phyloP scores from a whole-genome alignment of 2,888 invertebrate genomes.

The Glaucopsyche alexis region DNA sequence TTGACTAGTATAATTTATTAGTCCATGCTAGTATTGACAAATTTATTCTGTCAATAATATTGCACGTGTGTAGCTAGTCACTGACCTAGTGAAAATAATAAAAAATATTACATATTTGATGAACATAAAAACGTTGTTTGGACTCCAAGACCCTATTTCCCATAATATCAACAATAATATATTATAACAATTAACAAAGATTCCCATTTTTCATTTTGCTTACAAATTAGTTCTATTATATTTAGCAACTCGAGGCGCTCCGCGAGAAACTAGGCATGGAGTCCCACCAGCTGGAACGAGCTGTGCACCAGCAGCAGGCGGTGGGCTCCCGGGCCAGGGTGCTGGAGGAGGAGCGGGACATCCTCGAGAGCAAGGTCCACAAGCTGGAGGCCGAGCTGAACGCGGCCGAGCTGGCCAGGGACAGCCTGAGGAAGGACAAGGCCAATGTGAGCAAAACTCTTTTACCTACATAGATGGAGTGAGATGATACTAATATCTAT shows the following conservation, averaged over 20 bases:
- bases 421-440: constrained; percentile 87
- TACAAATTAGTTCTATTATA: background rate
- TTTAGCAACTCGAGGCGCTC: constrained; percentile 85
- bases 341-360: constrained; percentile 87
- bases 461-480: too few species aligned
- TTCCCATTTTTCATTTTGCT: background rate
- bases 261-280: constrained; percentile 87
- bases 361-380: constrained; percentile 86
- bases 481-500: too few species aligned
- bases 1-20: too few species aligned
- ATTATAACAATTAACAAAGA: too few species aligned
- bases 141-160: too few species aligned
- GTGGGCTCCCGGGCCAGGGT: constrained; percentile 82
- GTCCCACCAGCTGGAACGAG: constrained; percentile 85
- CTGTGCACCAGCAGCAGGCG: constrained; percentile 83
- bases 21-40: too few species aligned
- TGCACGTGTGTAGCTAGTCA: too few species aligned
- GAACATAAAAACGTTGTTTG: too few species aligned
- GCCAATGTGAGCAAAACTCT: constrained; percentile 80
- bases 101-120: too few species aligned
- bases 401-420: constrained; percentile 84
- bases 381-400: constrained; percentile 90
- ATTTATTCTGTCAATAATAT: too few species aligned
- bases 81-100: too few species aligned
- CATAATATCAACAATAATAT: too few species aligned